Evolutionary conservation across 2,797 vertebrate species (phyloP).

Genomic region (Pempheris klunzingeri): DNA sequence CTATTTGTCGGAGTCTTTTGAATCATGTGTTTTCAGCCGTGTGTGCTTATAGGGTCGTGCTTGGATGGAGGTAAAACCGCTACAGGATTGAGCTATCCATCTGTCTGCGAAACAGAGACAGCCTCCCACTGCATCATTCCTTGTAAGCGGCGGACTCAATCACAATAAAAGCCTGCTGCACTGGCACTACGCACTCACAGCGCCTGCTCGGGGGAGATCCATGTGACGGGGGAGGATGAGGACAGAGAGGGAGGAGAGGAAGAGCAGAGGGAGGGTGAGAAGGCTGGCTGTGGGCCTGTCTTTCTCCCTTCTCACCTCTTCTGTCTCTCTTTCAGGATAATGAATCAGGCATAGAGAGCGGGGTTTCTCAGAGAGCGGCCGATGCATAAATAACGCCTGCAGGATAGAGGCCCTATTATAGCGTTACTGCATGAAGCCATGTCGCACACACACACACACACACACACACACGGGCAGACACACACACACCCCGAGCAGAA

Average conservation of each 20-base stretch:
- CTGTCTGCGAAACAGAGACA: conserved; percentile 66
- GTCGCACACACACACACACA: conserved; percentile 27
- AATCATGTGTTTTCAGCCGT: conserved; percentile 1
- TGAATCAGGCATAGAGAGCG: conserved; percentile 79
- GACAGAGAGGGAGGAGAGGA: conserved; percentile 45
- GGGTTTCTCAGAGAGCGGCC: conserved; percentile 76
- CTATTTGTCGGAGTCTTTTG: background rate
- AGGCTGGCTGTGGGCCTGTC: conserved; percentile 25
- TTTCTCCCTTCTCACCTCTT: conserved; percentile 48
- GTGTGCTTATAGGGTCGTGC: background rate
- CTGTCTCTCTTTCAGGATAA: conserved; percentile 72
- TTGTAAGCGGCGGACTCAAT: conserved; percentile 81
- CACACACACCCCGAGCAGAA: conserved; percentile 62
- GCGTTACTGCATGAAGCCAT: conserved; percentile 57
- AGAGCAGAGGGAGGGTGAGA: conserved; percentile 24
- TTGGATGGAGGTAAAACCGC: conserved; percentile 42
- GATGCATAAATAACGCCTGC: conserved; percentile 84
- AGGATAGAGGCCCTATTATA: conserved; percentile 64
- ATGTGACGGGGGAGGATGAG: conserved; percentile 67
- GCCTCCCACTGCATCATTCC: conserved; percentile 79
- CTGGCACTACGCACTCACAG: conserved; percentile 61
- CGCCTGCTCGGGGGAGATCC: conserved; percentile 73
- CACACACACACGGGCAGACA: conserved; percentile 21
- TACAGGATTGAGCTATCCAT: conserved; percentile 74
- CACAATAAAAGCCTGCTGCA: conserved; percentile 81